These are phyloP conservation scores for Epizoanthus illoricatus DNA, from an alignment of 92 coral and sea anemone genomes.

Conservation along the genomic window DNA sequence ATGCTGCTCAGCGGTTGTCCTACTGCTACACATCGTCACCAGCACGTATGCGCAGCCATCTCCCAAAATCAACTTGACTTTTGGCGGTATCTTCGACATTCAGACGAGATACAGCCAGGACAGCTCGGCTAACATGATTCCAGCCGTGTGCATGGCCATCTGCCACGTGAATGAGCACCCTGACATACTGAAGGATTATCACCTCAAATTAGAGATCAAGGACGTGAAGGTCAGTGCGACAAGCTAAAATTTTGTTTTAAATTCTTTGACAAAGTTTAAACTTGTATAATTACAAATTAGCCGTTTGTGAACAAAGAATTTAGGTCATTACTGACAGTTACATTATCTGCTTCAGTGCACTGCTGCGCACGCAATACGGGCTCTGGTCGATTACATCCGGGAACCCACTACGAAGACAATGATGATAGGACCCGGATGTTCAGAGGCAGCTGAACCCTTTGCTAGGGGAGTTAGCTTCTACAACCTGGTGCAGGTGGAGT, in stretches of 20 bases:
- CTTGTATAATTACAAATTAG: not conserved
- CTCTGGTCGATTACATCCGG: conserved; percentile 70
- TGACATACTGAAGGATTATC: conserved; percentile 51
- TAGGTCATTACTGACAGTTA: not conserved
- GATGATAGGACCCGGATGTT: conserved; percentile 84
- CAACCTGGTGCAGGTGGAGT: conserved; percentile 79
- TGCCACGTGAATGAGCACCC: conserved; percentile 65
- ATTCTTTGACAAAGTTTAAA: too few species aligned
- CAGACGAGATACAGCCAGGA: conserved; percentile 48
- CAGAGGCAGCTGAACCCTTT: conserved; percentile 78
- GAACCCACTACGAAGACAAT: conserved; percentile 70
- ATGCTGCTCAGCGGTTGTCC: too few species aligned
- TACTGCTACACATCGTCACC: too few species aligned
- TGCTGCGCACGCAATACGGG: conserved; percentile 60
- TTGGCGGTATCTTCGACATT: conserved; percentile 75
- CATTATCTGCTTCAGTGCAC: conserved; percentile 51
- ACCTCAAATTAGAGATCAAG: conserved; percentile 57
- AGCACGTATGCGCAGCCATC: conserved; percentile 1
- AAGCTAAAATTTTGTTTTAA: too few species aligned
- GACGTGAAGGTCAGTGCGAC: conserved; percentile 59
- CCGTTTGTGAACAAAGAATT: not conserved
- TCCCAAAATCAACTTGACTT: conserved; percentile 50
- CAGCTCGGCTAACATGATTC: conserved; percentile 75
- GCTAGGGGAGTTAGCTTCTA: conserved; percentile 70
- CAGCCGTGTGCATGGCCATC: conserved; percentile 71